Base-by-base conservation (phyloP, 2,888 invertebrate genomes). In the Rhopalosiphum nymphaeae region DNA sequence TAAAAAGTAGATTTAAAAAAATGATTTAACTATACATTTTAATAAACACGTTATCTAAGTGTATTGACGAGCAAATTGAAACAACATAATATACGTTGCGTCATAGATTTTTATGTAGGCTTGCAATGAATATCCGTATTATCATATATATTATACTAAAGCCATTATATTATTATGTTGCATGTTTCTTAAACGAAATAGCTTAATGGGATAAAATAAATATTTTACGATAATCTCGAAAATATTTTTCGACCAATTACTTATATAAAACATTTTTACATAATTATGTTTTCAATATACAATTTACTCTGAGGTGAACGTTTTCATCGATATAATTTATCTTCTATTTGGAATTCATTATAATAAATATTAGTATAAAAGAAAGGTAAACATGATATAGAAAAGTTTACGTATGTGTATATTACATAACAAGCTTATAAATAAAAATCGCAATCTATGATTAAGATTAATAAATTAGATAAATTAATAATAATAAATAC, bases 171-270 rank as follows among this genome's bases (percentile, higher is more conserved):
- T 87, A 57, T 44, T 67, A 53, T 53, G 53, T 53, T 53, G 61
- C 88, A 49, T 92, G 61, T 92, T 93, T 88, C 86, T 42, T 61
- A 56, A 93, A 93, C 78, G 42, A 93, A 93, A 89, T 67, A 78
- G 13, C 92, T 44, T 61, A 78, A 88, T 78, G 29, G 67, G 78
- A 93, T 56, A 56, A 89, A 92, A 93, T 25, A 49, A 61, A 92
- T 61, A 92, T 61, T 93, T 89, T 89, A 78, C 44, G 16, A 44
- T 42, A 67, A 92, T 92, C 49, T 56, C 21, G 25, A 44, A n/a
- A n/a, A 93, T 93, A 93, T 61, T 93, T 93, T 89, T 89, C n/a
- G 42, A 84, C 89, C 89, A 84, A 89, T 93, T 93, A 93, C 89
- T 88, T 53, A 25, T 84, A 84, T 36, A 46, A 92, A 67, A 91